Percentiles rank a stretch among this genome's conserved stretches.
These are phyloP conservation scores for Chloroceryle amazona DNA, from an alignment of 2,797 vertebrate genomes.

Conservation along the genomic window DNA sequence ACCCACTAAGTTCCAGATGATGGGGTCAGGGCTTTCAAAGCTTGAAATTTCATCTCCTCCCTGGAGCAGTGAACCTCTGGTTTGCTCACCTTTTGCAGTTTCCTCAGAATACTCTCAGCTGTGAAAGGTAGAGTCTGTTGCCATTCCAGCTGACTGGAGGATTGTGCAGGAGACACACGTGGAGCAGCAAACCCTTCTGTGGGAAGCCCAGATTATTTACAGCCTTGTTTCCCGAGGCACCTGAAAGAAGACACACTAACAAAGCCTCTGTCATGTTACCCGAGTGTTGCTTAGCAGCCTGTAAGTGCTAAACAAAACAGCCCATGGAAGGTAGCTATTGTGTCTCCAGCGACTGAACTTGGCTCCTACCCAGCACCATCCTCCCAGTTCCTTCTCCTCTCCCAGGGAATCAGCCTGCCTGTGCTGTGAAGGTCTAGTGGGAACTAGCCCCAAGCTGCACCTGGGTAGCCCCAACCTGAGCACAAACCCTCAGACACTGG, in stretches of 20 bases:
- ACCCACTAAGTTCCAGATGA: fast-evolving
- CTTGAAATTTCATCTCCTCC: not conserved
- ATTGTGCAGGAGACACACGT: not conserved
- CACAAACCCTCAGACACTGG: not conserved
- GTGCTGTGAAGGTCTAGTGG: not conserved
- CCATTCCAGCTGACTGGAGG: not conserved
- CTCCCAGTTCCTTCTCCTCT: not conserved
- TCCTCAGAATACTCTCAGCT: not conserved
- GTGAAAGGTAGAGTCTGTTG: not conserved
- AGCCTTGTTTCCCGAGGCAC: not conserved
- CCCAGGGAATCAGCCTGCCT: not conserved
- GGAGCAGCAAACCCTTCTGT: not conserved
- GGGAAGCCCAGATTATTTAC: not conserved
- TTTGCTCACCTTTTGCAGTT: not conserved
- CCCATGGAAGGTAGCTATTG: not conserved
- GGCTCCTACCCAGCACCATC: not conserved
- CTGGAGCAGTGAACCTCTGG: not conserved
- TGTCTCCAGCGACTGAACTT: not conserved
- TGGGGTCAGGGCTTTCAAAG: not conserved
- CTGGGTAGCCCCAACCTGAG: not conserved
- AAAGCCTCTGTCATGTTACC: not conserved
- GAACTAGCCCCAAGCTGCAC: not conserved
- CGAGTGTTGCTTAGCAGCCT: constrained; percentile 19
- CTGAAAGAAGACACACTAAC: not conserved
- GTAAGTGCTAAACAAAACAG: not conserved